phyloP scores from a whole-genome alignment of 2,888 invertebrate genomes.

The Lepidocyrtoides sp. region DNA sequence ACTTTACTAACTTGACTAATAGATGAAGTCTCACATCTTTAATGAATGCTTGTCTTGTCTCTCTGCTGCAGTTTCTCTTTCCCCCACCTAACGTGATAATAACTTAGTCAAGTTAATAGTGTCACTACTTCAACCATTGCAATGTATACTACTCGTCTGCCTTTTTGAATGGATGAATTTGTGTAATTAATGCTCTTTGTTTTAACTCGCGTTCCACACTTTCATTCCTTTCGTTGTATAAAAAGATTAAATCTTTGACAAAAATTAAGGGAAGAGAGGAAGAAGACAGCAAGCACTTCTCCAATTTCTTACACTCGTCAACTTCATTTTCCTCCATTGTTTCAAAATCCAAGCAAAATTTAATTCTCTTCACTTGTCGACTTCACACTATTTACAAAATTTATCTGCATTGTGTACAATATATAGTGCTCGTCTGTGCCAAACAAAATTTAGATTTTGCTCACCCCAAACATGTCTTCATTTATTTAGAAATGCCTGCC shows the following conservation, averaged over 20 bases:
- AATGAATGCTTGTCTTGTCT: background rate
- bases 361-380: constrained; percentile 25
- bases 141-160: no score
- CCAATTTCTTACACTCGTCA: background rate
- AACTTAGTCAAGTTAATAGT: background rate
- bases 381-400: background rate
- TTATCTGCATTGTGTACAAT: no score
- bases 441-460: no score
- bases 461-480: no score
- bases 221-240: background rate
- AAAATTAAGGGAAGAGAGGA: background rate
- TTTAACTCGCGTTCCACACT: constrained; percentile 38
- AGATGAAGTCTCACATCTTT: no score
- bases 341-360: background rate
- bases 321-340: background rate
- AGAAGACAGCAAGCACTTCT: background rate
- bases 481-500: no score
- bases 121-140: no score
- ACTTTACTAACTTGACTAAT: no score
- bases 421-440: no score
- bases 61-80: background rate
- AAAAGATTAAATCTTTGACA: constrained; percentile 8
- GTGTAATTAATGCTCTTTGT: constrained; percentile 33
- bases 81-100: background rate
- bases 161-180: no score